Evolutionary conservation across 2,113 vertebrate genomes (phyloP).

Genomic region (Chauna torquata): DNA sequence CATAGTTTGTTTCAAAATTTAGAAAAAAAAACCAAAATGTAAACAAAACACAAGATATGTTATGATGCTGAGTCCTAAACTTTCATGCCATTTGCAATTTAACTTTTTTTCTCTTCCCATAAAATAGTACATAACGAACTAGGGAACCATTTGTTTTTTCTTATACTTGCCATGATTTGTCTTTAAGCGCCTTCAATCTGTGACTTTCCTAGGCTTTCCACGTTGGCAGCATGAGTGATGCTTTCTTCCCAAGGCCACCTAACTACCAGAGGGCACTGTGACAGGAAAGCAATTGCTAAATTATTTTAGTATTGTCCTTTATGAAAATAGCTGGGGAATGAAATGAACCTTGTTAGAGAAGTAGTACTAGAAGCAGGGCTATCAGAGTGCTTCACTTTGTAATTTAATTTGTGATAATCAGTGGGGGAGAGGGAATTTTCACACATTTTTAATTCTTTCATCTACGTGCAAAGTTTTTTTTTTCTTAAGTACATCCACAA

Average conservation of each 20-base stretch:
- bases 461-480: accelerated
- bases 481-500: background rate
- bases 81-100: background rate
- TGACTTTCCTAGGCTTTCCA: background rate
- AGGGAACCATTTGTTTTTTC: background rate
- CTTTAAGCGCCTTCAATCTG: background rate
- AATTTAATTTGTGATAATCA: background rate
- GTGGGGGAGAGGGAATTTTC: background rate
- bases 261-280: background rate
- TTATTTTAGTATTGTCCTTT: background rate
- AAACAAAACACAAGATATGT: background rate
- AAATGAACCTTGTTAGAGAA: background rate
- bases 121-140: background rate
- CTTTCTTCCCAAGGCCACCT: background rate
- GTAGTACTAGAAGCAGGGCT: background rate
- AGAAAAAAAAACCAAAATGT: background rate
- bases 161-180: background rate
- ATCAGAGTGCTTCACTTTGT: background rate
- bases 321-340: background rate
- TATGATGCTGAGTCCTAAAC: background rate
- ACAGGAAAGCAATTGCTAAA: background rate
- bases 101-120: background rate
- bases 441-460: background rate
- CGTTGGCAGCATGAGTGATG: background rate
- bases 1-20: background rate